Evolutionary conservation across 2,797 vertebrate genomes (phyloP).

Genomic region (Coilia nasus): DNA sequence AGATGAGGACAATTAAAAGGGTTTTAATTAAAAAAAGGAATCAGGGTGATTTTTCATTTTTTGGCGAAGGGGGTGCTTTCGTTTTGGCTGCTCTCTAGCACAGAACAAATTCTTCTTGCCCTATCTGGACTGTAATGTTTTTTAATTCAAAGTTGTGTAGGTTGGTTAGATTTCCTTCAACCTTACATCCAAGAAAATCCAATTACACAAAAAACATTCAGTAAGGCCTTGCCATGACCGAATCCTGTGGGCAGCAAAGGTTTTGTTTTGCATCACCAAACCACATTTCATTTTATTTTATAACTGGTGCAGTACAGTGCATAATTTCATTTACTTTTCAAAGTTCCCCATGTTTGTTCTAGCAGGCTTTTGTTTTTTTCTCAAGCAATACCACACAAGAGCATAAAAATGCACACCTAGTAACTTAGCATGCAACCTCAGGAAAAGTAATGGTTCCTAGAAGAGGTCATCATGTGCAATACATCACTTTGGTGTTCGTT

Average conservation of each 20-base stretch:
- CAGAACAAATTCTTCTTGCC: not conserved
- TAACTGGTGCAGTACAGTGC: not conserved
- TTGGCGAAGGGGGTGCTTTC: not conserved
- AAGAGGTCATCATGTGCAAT: not conserved
- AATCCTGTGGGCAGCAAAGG: not conserved
- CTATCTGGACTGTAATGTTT: not conserved
- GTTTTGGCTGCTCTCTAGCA: not conserved
- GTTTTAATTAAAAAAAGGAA: conserved; percentile 41
- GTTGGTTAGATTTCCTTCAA: not conserved
- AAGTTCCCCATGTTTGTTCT: not conserved
- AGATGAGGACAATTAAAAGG: conserved; percentile 44
- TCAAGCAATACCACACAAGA: not conserved
- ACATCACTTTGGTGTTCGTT: not conserved
- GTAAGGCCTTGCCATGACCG: not conserved
- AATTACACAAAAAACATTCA: not conserved
- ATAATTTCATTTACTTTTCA: not conserved
- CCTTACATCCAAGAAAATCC: not conserved
- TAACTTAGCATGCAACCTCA: not conserved
- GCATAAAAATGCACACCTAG: not conserved
- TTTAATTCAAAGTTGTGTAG: not conserved
- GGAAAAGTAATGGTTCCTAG: not conserved
- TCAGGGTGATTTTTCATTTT: conserved; percentile 13
- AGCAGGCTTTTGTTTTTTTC: not conserved
- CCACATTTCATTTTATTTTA: not conserved
- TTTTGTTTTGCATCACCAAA: not conserved